Evolutionary conservation across 1,140 invertebrate species (phyloP).

Genomic region (Papilio aristodemus): DNA sequence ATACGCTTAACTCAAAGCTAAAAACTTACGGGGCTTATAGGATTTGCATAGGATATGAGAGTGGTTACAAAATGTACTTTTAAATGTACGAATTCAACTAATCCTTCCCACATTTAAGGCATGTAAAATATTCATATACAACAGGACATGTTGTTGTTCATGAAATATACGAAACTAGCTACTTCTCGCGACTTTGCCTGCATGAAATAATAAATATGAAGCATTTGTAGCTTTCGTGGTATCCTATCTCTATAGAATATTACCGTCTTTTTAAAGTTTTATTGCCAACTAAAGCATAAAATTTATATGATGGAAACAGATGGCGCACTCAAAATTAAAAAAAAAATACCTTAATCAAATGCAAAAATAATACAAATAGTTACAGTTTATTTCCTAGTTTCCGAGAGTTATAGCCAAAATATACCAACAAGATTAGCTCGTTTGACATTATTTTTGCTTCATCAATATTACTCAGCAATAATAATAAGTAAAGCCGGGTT

Average conservation of each 20-base stretch:
- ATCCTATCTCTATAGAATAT: no score
- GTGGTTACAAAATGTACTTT: constrained; percentile 28
- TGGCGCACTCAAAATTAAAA: no score
- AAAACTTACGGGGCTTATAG: constrained; percentile 26
- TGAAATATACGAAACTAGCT: neutral
- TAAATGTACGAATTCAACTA: constrained; percentile 34
- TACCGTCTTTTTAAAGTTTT: no score
- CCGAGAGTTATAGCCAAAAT: no score
- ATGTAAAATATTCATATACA: constrained; percentile 8
- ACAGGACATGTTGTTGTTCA: neutral
- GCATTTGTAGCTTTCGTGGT: no score
- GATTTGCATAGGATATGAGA: constrained; percentile 29
- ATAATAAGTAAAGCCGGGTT: neutral
- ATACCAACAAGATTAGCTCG: no score
- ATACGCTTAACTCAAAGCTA: constrained; percentile 20
- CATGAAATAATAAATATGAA: neutral
- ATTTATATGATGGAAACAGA: no score
- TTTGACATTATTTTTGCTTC: no score
- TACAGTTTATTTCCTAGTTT: no score
- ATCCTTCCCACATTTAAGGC: constrained; percentile 15
- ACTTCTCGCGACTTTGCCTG: neutral
- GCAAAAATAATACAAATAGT: no score
- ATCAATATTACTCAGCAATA: neutral
- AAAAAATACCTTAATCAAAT: no score
- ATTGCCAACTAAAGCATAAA: no score